phyloP scores from a whole-genome alignment of 2,888 invertebrate genomes.

The Neuroscelio doddi region DNA sequence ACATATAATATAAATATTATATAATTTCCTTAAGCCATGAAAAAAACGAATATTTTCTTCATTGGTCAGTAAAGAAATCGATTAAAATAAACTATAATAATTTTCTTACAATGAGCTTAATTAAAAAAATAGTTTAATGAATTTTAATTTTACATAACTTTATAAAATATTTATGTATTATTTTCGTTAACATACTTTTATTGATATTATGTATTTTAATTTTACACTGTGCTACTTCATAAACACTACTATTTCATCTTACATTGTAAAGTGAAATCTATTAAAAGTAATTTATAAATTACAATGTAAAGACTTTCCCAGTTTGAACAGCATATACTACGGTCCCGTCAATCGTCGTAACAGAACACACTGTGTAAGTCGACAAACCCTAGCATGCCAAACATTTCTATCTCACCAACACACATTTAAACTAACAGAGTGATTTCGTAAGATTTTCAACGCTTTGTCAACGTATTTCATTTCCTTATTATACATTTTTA shows the following conservation, averaged over 20 bases:
- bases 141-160: no score
- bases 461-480: slow-evolving; percentile 2
- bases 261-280: not conserved
- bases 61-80: no score
- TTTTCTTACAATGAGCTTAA: no score
- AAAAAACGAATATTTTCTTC: no score
- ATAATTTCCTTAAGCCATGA: no score
- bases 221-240: not conserved
- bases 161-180: no score
- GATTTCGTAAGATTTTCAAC: slow-evolving; percentile 24
- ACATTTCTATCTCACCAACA: slow-evolving; percentile 31
- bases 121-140: no score
- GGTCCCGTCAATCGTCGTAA: slow-evolving; percentile 42
- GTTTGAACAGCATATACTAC: slow-evolving; percentile 25
- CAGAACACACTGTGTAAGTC: slow-evolving; percentile 37
- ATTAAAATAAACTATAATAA: no score
- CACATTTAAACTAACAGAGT: slow-evolving; percentile 1
- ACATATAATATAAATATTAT: no score
- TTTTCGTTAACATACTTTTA: no score
- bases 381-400: slow-evolving; percentile 36
- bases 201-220: not conserved
- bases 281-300: not conserved
- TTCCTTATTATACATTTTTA: slow-evolving; percentile 5
- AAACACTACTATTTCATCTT: not conserved
- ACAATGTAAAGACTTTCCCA: slow-evolving; percentile 20